Percentiles rank a stretch among this genome's conserved stretches.
phyloP scores from a whole-genome alignment of 2,888 invertebrate species.

The Alcis repandata region DNA sequence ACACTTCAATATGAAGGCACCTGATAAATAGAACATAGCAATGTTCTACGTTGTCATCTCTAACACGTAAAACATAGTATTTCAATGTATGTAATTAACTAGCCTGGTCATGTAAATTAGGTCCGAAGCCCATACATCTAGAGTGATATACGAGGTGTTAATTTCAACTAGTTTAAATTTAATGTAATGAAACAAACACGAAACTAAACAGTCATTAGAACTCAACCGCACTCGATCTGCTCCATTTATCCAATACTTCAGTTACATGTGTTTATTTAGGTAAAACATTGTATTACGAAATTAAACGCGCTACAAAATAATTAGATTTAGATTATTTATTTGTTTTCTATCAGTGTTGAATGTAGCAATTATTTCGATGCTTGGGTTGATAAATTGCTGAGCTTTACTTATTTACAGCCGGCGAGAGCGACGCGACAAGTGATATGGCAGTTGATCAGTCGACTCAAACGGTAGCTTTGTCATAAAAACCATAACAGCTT shows the following conservation, averaged over 20 bases:
- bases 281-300: constrained; percentile 21
- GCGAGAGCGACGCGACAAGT: neutral
- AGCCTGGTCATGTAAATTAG: constrained; percentile 1
- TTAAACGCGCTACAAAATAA: constrained; percentile 20
- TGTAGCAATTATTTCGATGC: constrained; percentile 23
- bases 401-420: neutral
- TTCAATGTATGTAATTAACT: neutral
- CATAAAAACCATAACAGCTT: too few relatives aligned
- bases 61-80: neutral
- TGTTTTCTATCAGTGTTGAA: constrained; percentile 26
- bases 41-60: too few relatives aligned
- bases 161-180: constrained; percentile 14
- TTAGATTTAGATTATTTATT: constrained; percentile 33
- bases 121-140: constrained; percentile 1
- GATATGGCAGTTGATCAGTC: neutral
- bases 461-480: neutral
- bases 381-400: constrained; percentile 27
- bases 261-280: constrained; percentile 24
- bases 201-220: constrained; percentile 25
- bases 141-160: constrained; percentile 11
- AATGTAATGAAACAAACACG: constrained; percentile 12
- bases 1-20: too few relatives aligned
- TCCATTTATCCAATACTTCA: constrained; percentile 18
- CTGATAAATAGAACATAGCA: too few relatives aligned
- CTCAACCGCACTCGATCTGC: constrained; percentile 8